These are phyloP conservation scores for Syrmaticus mikado DNA, from an alignment of 2,113 vertebrate species.

Conservation along the genomic window DNA sequence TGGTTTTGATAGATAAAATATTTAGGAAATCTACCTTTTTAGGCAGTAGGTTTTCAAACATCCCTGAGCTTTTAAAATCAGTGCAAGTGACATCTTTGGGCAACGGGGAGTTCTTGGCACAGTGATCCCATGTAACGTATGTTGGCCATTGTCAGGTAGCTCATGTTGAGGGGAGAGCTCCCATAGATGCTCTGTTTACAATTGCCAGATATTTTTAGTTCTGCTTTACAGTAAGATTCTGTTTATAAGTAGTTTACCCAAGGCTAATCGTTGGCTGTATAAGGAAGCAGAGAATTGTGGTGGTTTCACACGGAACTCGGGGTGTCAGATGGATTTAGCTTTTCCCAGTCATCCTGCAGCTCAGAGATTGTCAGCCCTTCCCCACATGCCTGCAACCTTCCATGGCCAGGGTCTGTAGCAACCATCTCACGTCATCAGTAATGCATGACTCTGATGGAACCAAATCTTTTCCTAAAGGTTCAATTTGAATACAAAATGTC, in stretches of 20 bases:
- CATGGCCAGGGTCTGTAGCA: not conserved
- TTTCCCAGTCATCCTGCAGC: not conserved
- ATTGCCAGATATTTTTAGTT: not conserved
- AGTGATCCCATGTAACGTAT: not conserved
- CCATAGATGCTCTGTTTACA: not conserved
- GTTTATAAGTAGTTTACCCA: not conserved
- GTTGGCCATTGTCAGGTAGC: not conserved
- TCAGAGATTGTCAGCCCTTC: not conserved
- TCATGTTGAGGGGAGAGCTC: accelerated
- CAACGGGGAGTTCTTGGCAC: not conserved
- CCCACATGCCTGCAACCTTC: not conserved
- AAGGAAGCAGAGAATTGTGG: not conserved
- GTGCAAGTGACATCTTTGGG: not conserved
- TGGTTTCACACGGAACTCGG: not conserved
- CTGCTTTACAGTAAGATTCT: not conserved
- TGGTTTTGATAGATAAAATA: not conserved
- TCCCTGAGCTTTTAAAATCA: not conserved
- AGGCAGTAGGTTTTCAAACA: not conserved
- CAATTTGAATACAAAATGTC: not conserved
- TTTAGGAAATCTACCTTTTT: not conserved
- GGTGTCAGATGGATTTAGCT: not conserved
- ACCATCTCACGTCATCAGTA: accelerated
- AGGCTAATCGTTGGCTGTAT: not conserved
- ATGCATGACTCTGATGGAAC: not conserved
- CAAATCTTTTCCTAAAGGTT: not conserved